These are phyloP conservation scores for Hemicentrotus pulcherrimus DNA, from an alignment of 35 echinoderm and acorn worm genomes.

Conservation along the genomic window DNA sequence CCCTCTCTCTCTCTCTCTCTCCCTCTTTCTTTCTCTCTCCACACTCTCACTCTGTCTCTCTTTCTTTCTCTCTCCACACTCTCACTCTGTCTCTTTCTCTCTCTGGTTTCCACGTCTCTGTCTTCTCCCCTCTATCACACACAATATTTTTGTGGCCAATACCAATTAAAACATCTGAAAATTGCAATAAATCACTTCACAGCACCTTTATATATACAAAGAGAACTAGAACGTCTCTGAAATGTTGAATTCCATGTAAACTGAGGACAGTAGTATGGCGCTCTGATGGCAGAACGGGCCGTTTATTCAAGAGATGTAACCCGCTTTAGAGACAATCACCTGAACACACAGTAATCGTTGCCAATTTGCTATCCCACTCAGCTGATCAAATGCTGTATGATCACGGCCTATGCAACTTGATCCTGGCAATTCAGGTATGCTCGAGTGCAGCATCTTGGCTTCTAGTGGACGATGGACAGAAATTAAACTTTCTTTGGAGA, in stretches of 20 bases:
- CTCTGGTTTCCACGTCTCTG: too few species aligned
- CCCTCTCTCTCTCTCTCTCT: too few species aligned
- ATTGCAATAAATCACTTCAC: too few species aligned
- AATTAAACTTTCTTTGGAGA: not conserved
- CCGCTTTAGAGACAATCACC: slow-evolving; percentile 8
- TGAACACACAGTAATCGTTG: slow-evolving; percentile 39
- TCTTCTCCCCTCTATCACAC: too few species aligned
- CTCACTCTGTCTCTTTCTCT: too few species aligned
- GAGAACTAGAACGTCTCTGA: not conserved
- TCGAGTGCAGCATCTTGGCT: not conserved
- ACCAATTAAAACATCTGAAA: too few species aligned
- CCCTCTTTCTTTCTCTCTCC: too few species aligned
- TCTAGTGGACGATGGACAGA: not conserved
- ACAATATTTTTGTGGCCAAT: too few species aligned
- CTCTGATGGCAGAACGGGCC: not conserved
- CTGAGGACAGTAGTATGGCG: not conserved
- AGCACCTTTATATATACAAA: not conserved
- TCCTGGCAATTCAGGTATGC: slow-evolving; percentile 30
- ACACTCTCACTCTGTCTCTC: too few species aligned
- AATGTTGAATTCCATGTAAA: not conserved
- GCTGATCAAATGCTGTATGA: slow-evolving; percentile 33
- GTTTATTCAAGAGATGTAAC: not conserved
- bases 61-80: too few species aligned
- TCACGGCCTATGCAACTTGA: slow-evolving; percentile 29
- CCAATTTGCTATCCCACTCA: slow-evolving; percentile 23